Evolutionary conservation across 2,797 vertebrate species (phyloP), one percentile per base, ranked within the genome.

Genomic region (Salarias fasciatus): DNA sequence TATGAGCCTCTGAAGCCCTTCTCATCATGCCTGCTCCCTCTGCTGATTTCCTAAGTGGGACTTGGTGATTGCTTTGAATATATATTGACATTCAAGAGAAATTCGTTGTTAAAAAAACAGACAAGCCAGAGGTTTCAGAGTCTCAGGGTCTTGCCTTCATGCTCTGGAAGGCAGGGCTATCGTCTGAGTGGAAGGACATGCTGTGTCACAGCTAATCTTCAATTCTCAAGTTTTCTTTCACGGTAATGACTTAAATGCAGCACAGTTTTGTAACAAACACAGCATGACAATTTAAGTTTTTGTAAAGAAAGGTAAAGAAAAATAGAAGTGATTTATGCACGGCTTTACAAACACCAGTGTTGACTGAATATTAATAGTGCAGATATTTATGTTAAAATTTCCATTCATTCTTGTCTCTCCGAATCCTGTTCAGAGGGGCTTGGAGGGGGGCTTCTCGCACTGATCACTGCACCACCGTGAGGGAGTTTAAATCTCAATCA

Each of bases 41-140:
- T 40, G 38, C 46, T 52, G 47, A 54, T 57, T 69, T 40, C 10
- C 14, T 40, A 48, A 80, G 68, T 57, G 46, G 29, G 45, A 44
- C 33, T 38, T 11, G 9, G 24, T 76, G 71, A 84, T 83, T 79
- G 44, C 59, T 74, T 73, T 54, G 65, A 71, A 75, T 45, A 66
- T 53, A 15, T 55, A 51, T 69, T 70, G 48, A 69, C 47, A 63
- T 79, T 77, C 47, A 58, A 63, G 40, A 67, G 37, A 69, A 71
- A 67, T 61, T 53, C 40, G 38, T 6, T 29, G 30, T 7, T 45
- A 18, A 47, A 30, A n/a, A 55, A 77, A 47, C 44, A 60, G 38
- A 69, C 18, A 44, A 55, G 15, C 33, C 1, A 9, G 33, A 1
- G 12, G 36, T 48, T 53, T 55, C 46, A 54, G 42, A 5, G 0